Evolutionary conservation across 2,113 vertebrate genomes (phyloP).

Genomic region (Rousettus leschenaultii): DNA sequence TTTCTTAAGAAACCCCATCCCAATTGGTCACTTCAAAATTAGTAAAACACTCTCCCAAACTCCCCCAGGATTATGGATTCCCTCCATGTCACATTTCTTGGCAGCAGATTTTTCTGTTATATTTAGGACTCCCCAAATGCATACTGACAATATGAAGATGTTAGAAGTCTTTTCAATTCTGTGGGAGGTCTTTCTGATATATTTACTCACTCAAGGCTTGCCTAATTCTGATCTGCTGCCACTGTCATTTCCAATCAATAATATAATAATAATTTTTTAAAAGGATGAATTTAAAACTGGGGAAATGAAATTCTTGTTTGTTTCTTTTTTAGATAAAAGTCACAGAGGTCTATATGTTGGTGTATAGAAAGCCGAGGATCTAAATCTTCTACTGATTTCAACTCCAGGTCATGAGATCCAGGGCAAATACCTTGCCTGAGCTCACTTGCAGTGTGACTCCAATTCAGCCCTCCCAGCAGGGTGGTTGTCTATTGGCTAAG

Average conservation of each 20-base stretch:
- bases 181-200: background rate
- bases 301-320: background rate
- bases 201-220: background rate
- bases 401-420: background rate
- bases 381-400: background rate
- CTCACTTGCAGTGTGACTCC: background rate
- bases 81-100: background rate
- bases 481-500: background rate
- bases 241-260: background rate
- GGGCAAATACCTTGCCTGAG: background rate
- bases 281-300: background rate
- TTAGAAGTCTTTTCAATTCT: constrained; percentile 5
- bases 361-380: background rate
- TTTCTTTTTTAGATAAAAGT: background rate
- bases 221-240: background rate
- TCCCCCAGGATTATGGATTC: background rate
- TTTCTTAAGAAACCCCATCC: background rate
- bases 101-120: background rate
- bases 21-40: background rate
- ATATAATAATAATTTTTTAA: background rate
- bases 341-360: background rate
- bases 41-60: background rate
- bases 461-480: background rate
- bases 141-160: background rate
- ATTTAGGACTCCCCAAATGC: background rate